A percentile compares a stretch with the other conserved stretches of the same genome.
Conservation (phyloP, 2,888 invertebrate species). For the Sialis lutaria region DNA sequence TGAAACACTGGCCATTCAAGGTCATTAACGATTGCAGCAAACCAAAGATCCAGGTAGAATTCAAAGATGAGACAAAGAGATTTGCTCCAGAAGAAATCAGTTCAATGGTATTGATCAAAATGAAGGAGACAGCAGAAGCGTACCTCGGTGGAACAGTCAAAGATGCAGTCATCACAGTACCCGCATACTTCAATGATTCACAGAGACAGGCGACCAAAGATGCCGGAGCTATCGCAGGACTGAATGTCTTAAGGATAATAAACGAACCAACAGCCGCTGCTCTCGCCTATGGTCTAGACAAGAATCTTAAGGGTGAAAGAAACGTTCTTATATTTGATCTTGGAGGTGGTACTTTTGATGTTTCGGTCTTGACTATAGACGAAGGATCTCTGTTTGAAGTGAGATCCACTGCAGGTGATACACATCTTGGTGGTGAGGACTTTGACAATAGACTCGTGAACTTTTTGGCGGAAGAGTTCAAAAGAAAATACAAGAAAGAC, state of each 20-base stretch:
- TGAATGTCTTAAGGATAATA: constrained; percentile 46
- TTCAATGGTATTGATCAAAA: constrained; percentile 43
- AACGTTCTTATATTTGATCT: constrained; percentile 35
- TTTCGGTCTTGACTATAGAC: constrained; percentile 48
- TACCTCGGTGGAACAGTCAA: constrained; percentile 44
- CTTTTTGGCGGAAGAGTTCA: constrained; percentile 52
- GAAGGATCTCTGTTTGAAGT: constrained; percentile 38
- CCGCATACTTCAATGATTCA: constrained; percentile 56
- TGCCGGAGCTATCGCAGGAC: constrained; percentile 45
- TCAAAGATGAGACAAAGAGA: constrained; percentile 40
- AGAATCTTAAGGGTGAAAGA: constrained; percentile 23
- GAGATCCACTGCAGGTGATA: constrained; percentile 33
- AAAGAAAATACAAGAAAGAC: constrained; percentile 54
- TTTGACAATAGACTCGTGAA: constrained; percentile 44
- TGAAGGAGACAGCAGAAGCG: constrained; percentile 51
- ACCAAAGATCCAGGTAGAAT: constrained; percentile 43
- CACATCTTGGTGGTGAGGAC: constrained; percentile 27
- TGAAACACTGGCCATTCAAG: constrained; percentile 65
- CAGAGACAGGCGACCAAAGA: constrained; percentile 53
- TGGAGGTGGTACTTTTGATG: constrained; percentile 44
- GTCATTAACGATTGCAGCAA: constrained; percentile 40
- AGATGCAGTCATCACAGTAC: constrained; percentile 65
- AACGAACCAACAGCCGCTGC: constrained; percentile 44
- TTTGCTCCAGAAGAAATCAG: constrained; percentile 55
- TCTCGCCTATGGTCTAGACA: constrained; percentile 35